Evolutionary conservation across 2,888 invertebrate species (phyloP).

Genomic region (Notodonta dromedarius): DNA sequence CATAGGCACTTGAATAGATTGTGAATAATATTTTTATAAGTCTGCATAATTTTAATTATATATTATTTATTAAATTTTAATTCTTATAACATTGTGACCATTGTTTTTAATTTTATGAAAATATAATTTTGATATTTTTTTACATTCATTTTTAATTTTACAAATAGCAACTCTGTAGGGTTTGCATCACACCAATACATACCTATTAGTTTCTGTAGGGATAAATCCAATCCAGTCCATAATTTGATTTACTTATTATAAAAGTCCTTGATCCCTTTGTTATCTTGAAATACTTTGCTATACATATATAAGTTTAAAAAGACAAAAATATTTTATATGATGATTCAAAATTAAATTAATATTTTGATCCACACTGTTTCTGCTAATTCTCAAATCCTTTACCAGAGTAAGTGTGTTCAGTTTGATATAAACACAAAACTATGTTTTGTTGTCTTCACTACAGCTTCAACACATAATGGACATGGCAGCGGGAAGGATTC

Average conservation of each 20-base stretch:
- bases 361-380: background rate
- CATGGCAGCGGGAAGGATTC: conserved; percentile 66
- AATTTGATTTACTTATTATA: no score
- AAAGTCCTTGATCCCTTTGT: no score
- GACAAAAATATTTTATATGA: no score
- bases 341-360: no score
- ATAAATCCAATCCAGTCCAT: no score
- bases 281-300: background rate
- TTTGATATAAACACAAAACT: background rate
- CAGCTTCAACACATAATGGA: conserved; percentile 67
- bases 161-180: no score
- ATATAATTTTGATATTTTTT: background rate
- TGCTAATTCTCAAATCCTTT: background rate
- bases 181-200: no score
- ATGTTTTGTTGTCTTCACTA: conserved; percentile 24
- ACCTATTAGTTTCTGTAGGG: no score
- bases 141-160: background rate
- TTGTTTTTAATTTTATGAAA: background rate
- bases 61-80: background rate
- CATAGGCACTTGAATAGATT: background rate
- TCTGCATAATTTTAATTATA: background rate
- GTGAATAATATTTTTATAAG: background rate
- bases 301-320: background rate
- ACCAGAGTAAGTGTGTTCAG: background rate
- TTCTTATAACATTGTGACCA: background rate